A percentile compares a stretch with the other conserved stretches of the same genome.
Conservation (phyloP, 1,140 invertebrate genomes). For the Adelges cooleyi region DNA sequence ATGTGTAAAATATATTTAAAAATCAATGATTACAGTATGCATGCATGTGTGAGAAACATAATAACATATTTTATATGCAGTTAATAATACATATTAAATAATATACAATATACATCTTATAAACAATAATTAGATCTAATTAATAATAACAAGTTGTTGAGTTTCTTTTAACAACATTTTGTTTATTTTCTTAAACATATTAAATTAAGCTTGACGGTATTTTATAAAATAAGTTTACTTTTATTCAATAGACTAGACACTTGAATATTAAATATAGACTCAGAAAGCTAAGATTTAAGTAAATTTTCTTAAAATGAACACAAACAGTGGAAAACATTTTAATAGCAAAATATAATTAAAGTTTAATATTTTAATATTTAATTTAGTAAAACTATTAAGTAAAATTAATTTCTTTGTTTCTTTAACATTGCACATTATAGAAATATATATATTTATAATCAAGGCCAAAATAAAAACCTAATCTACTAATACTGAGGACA, state of each 20-base stretch:
- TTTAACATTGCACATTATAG: slow-evolving; percentile 8
- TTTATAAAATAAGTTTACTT: too few species aligned
- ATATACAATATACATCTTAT: too few species aligned
- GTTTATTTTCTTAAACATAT: not conserved
- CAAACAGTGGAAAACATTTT: not conserved
- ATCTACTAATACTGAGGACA: slow-evolving; percentile 12
- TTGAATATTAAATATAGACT: too few species aligned
- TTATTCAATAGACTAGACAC: slow-evolving; percentile 21
- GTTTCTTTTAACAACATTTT: not conserved
- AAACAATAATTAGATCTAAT: slow-evolving; percentile 12
- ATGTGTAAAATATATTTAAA: too few species aligned
- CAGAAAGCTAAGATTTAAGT: slow-evolving; percentile 9
- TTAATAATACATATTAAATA: too few species aligned
- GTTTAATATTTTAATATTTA: too few species aligned
- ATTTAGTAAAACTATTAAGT: too few species aligned
- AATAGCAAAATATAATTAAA: slow-evolving; percentile 1
- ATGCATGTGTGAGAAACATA: too few species aligned
- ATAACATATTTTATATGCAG: too few species aligned
- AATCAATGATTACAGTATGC: too few species aligned
- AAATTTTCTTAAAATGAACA: slow-evolving; percentile 14
- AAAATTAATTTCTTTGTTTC: not conserved
- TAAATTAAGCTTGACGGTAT: too few species aligned
- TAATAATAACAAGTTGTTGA: slow-evolving; percentile 2
- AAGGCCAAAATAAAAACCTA: not conserved
- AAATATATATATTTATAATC: not conserved